Base-by-base conservation (phyloP, 2,888 invertebrate genomes). In the Tubulanus polymorphus region DNA sequence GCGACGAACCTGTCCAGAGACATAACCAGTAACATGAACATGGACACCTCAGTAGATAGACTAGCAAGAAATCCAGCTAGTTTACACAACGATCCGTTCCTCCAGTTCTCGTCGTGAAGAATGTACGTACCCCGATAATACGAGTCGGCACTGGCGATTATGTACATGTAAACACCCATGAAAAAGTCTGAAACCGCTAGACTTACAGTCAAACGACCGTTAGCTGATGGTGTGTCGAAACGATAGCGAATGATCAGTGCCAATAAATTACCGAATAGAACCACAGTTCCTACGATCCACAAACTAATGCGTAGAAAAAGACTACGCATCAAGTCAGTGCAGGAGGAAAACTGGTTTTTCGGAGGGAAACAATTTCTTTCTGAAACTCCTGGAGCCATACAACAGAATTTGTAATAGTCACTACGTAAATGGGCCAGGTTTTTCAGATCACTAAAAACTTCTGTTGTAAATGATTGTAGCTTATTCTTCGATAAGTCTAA, bases 1-100 rank as follows among this genome's bases (percentile, higher is more conserved):
- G 84, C 84, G 60, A 84, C 80, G 63, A 85, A 82, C 12, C 86
- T 81, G 70, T 86, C 86, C 78, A 84, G 81, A 1, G 86, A 86
- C 54, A 86, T 85, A 57, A 85, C 64, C 0, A 83, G 81, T 15
- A 86, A 76, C 48, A 85, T 81, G 58, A 85, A 70, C 1, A 85
- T 85, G 0, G 86, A 86, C 2, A 84, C 83, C 71, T 85, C 85
- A 57, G 83, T 84, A 55, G 85, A 85, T 23, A 65, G 5, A 0
- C 64, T 63, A 1, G 66, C 54, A 18, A 68, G 30, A 18, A 59
- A 53, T 15, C 70, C 69, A 2, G 68, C 62, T 26, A 67, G 8
- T 29, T 61, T 55, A 48, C 70, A 70, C n/a, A 49, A 51, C 1
- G 23, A 6, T n/a, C 68, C 63, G 20, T 55, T 48, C 25, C 63